phyloP scores from a whole-genome alignment of 2,113 vertebrate species.

The Scortum barcoo region DNA sequence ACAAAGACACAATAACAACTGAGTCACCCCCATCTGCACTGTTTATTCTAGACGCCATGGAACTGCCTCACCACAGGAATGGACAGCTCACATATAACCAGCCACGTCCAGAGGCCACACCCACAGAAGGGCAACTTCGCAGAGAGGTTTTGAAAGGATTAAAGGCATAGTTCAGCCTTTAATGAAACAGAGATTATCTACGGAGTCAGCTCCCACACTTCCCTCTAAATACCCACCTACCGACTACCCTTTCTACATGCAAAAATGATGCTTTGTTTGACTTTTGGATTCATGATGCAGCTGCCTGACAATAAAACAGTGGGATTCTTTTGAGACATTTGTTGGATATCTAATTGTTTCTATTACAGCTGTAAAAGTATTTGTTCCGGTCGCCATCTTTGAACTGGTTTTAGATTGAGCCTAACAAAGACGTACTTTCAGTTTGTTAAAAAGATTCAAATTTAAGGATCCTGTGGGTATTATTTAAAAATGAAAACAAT shows the following conservation, averaged over 20 bases:
- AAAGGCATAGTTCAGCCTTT: neutral
- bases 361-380: neutral
- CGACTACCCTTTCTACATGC: neutral
- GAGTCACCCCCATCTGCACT: neutral
- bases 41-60: slow-evolving; percentile 33
- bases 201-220: neutral
- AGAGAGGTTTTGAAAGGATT: neutral
- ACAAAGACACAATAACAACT: slow-evolving; percentile 26
- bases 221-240: neutral
- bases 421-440: neutral
- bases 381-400: neutral
- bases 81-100: slow-evolving; percentile 2
- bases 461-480: neutral
- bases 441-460: neutral
- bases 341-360: neutral
- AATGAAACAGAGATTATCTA: neutral
- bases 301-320: neutral
- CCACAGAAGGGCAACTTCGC: neutral
- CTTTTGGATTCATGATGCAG: neutral
- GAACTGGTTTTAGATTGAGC: neutral
- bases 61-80: slow-evolving; percentile 14
- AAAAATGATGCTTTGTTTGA: neutral
- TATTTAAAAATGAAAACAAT: no score
- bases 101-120: neutral
- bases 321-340: neutral